phyloP scores from a whole-genome alignment of 2,888 invertebrate species.

The Embidobia sp. region DNA sequence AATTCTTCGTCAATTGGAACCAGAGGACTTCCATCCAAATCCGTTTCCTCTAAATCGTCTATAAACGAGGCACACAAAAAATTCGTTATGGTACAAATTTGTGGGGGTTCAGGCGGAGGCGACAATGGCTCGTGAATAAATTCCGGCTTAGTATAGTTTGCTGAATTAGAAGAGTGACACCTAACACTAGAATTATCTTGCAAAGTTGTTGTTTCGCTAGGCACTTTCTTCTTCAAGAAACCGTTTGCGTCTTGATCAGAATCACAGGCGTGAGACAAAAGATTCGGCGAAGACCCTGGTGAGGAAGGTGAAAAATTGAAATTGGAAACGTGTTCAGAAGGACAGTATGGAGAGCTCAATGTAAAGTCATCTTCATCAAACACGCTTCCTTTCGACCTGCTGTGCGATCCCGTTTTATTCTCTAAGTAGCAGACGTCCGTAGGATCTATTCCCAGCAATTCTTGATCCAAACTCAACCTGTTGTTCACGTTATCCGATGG shows the following conservation, averaged over 20 bases:
- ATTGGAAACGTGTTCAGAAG: slow-evolving; percentile 39
- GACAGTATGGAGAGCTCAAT: slow-evolving; percentile 36
- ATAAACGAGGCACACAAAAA: slow-evolving; percentile 61
- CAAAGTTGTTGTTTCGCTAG: background rate
- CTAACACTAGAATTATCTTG: too few relatives aligned
- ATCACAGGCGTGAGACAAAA: slow-evolving; percentile 6
- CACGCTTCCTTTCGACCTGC: too few relatives aligned
- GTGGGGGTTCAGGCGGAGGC: slow-evolving; percentile 41
- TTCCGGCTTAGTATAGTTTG: too few relatives aligned
- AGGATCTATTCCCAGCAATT: slow-evolving; percentile 72
- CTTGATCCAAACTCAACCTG: slow-evolving; percentile 69
- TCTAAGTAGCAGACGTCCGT: slow-evolving; percentile 68
- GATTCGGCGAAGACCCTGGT: slow-evolving; percentile 31
- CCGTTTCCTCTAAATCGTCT: slow-evolving; percentile 71
- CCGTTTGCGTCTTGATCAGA: background rate
- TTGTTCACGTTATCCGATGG: slow-evolving; percentile 75
- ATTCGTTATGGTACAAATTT: slow-evolving; percentile 50
- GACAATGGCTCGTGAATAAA: slow-evolving; percentile 35
- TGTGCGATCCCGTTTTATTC: slow-evolving; percentile 7
- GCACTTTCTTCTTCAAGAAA: too few relatives aligned
- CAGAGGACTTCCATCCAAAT: slow-evolving; percentile 71
- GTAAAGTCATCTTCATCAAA: too few relatives aligned
- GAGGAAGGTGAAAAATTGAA: slow-evolving; percentile 27
- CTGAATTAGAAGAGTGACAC: background rate
- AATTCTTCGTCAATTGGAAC: slow-evolving; percentile 68